Base-by-base conservation (phyloP, 2,113 vertebrate genomes). In the Oncorhynchus tshawytscha region DNA sequence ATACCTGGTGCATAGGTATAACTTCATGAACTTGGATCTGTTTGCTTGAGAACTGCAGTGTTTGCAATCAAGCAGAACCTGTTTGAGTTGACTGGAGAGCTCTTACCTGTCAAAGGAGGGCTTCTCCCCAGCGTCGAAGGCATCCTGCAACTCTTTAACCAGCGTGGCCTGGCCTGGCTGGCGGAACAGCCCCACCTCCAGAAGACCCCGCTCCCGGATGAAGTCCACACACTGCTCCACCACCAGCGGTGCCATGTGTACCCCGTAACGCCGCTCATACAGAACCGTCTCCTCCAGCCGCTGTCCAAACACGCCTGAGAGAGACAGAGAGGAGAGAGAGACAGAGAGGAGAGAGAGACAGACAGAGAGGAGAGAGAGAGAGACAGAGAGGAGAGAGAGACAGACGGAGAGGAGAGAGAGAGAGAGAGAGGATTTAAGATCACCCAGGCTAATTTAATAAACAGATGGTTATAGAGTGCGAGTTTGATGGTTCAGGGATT, bases 181-280 rank as follows among this genome's bases (percentile, higher is more conserved):
- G 3, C 94, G 90, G 76, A 95, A 94, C 85, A 95, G 87, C 71
- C 93, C 93, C 73, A 93, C 93, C 67, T 95, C 94, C 2, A 84
- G 83, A 5, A 95, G 83, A 0, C 94, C 94, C 0, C 80, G 86
- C 59, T 90, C 88, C 67, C 90, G 83, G 73, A 95, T 94, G 78
- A 94, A 94, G 75, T 75, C 87, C 68, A 92, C 94, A 54, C 94
- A 94, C 86, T 94, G 94, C 82, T 93, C 93, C 77, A 94, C 94
- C 76, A 94, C 91, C 59, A 94, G 82, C 34, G 94, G 93, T 73
- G 92, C 94, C 84, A 87, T 85, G 27, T 88, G 89, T 5, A 91
- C 64, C 15, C 93, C 93, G 62, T 93, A 93, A 24, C 93, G 90
- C 0, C 91, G 88, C 82, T 94, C 93, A 29, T 94, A 94, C 72